phyloP scores from a whole-genome alignment of 2,888 invertebrate species.

The Corythucha ciliata region DNA sequence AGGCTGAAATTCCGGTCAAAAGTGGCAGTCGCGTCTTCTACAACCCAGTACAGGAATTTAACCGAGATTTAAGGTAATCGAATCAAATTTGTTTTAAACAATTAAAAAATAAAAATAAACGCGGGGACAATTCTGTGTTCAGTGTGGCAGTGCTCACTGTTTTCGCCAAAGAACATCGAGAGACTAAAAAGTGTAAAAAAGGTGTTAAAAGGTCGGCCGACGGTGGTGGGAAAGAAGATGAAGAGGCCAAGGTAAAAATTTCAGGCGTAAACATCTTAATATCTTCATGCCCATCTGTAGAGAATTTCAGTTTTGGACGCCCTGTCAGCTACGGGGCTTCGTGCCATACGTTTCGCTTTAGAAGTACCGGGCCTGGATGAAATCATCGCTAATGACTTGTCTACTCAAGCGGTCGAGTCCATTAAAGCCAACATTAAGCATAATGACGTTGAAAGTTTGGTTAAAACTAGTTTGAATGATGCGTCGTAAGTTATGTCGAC shows the following conservation, averaged over 20 bases:
- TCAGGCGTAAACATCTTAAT: neutral
- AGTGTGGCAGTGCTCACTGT: conserved; percentile 64
- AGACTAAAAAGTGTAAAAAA: conserved; percentile 36
- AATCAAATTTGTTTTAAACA: no score
- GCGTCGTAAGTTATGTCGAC: conserved; percentile 63
- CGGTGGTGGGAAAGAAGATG: conserved; percentile 12
- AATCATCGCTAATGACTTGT: conserved; percentile 88
- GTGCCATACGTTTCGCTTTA: conserved; percentile 92
- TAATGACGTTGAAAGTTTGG: conserved; percentile 64
- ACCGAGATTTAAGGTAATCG: conserved; percentile 83
- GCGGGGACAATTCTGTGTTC: conserved; percentile 28
- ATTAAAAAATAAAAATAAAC: no score
- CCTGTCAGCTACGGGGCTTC: conserved; percentile 86
- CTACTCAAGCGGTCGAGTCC: conserved; percentile 70
- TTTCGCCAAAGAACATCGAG: conserved; percentile 50
- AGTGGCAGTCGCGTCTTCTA: conserved; percentile 63
- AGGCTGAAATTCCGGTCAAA: conserved; percentile 23
- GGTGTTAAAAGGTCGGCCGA: conserved; percentile 36
- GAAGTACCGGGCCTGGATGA: conserved; percentile 74
- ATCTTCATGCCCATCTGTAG: conserved; percentile 41
- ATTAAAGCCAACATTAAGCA: conserved; percentile 69
- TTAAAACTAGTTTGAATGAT: conserved; percentile 71
- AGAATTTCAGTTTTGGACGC: conserved; percentile 78
- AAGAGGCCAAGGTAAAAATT: neutral
- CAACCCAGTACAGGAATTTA: conserved; percentile 97